Base-by-base conservation (phyloP, 2,888 invertebrate genomes). In the Syrphus vitripennis region DNA sequence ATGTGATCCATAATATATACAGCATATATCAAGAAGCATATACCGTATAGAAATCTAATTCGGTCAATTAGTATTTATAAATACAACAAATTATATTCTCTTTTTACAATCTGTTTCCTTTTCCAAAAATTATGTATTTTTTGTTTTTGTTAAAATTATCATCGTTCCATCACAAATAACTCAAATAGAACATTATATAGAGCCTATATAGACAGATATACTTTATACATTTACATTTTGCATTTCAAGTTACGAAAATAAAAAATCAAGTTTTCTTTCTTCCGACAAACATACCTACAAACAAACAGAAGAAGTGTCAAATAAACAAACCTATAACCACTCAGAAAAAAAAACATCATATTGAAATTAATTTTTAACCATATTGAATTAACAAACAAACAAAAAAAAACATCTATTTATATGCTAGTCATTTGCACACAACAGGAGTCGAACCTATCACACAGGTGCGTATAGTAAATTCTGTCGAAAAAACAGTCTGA, bases 351-450 rank as follows among this genome's bases (percentile, higher is more conserved):
- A 71, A 71, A 63, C n/a, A 71, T 71, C 53, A 21, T 29, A 34
- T 55, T 29, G 40, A 37, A 75, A 40, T 61, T 19, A 55, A 53
- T 59, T 59, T 45, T 45, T 19, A 34, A 26, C 69, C n/a, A n/a
- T n/a, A 21, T 34, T 34, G 34, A 59, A 21, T 59, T 6, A 21
- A 31, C 3, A 14, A 21, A 31, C 3, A 55, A 55, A 16, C 14
- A 26, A 53, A 24, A n/a, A 34, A 14, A 37, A 21, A 57, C 31
- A 57, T 10, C 57, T 26, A 19, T 10, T 40, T 37, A 40, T 71
- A 65, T 82, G 78, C 71, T 63, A 79, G 75, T 83, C 83, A 83
- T 83, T 83, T 69, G 79, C 83, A 70, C 83, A 70, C 83, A 79
- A 83, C 83, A 79, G 83, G 83, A 83, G 83, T 83, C 83, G 50